Conservation (phyloP, 2,113 vertebrate species). For the Pionites leucogaster region DNA sequence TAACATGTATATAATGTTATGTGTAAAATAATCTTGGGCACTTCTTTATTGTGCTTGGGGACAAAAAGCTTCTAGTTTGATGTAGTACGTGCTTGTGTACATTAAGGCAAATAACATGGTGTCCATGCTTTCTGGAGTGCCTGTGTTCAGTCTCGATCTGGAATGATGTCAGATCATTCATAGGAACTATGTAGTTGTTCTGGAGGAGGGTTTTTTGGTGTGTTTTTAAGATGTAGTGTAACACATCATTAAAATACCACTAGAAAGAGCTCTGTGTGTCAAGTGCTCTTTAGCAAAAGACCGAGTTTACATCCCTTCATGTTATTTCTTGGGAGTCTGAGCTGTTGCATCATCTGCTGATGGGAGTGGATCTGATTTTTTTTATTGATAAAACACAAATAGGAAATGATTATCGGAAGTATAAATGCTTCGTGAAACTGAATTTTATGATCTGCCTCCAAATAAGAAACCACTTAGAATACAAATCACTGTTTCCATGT, state of each 20-base stretch:
- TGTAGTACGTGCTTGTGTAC: background rate
- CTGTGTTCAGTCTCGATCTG: background rate
- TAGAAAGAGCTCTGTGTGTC: background rate
- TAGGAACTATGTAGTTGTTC: background rate
- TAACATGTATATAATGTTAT: background rate
- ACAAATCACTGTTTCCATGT: background rate
- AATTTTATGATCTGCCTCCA: background rate
- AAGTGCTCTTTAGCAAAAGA: background rate
- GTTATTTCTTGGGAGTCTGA: background rate
- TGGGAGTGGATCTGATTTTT: background rate
- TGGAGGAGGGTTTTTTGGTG: background rate
- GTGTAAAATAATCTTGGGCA: background rate
- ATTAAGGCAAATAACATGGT: background rate
- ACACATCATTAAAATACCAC: background rate
- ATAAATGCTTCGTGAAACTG: background rate
- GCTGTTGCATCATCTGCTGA: background rate
- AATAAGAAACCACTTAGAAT: background rate
- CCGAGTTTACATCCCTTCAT: background rate
- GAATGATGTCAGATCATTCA: background rate
- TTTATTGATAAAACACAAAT: background rate
- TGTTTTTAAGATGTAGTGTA: background rate
- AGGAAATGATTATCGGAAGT: background rate
- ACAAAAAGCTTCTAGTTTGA: background rate
- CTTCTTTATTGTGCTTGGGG: background rate
- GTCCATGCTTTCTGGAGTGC: background rate